Evolutionary conservation across 2,113 vertebrate species (phyloP), one percentile per base, ranked within the genome.

Genomic region (Vulpes ferrilata): DNA sequence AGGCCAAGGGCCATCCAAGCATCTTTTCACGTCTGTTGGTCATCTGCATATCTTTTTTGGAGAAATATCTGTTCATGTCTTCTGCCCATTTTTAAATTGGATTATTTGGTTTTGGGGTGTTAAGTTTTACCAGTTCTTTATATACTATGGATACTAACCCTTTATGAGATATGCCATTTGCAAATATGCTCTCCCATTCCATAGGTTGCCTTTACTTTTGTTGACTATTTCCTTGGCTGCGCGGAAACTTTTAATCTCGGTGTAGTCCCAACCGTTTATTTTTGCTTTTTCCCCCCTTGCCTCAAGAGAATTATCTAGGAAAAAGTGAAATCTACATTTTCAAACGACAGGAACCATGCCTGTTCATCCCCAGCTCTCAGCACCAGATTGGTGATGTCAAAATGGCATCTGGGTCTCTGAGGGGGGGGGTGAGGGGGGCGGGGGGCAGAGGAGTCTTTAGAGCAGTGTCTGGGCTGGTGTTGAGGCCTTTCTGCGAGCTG

Each of bases 351-450:
- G 51, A 87, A 27, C 51, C 65, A 71, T 23, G 23, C 23, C n/a
- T 32, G 11, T 67, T 11, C 43, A n/a, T 65, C 43, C 25, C 82
- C 16, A 51, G 19, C 23, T 38, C 51, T 53, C 67, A 88, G n/a
- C 51, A 38, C 43, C 16, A 22, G 43, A 51, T 23, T 8, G 1
- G 1, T 69, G 20, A 69, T 55, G 22, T 19, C 1, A 25, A 30
- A 10, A 73, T 10, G 67, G 53, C 51, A 87, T 48, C 83, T 43
- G 51, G 64, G 38, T 48, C 43, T 23, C 62, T 67, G 11, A 11
- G 11, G 11, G 62, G 0, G 27, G 17, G 38, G 0, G 59, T n/a
- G 7, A 19, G 55, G 59, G 16, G 59, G 0, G 59, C n/a, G 59
- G 60, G 60, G 43, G 43, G 35, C 43, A 43, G 43, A 43, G 43